Evolutionary conservation across 2,888 invertebrate species (phyloP), one percentile per base, ranked within the genome.

Genomic region (Trimorus sp.): DNA sequence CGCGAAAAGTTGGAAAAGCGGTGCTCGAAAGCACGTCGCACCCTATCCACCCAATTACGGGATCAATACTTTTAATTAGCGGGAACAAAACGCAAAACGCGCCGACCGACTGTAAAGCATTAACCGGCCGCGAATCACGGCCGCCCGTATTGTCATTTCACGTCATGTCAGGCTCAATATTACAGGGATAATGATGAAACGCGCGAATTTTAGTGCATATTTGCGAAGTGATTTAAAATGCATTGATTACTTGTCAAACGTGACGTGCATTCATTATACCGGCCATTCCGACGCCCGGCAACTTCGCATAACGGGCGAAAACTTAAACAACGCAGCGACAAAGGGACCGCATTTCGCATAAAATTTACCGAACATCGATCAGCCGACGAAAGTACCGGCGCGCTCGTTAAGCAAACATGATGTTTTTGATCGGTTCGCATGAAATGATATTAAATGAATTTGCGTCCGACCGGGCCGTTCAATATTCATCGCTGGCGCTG

Each of bases 221-320:
- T 65, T 78, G 63, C 49, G 49, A 56, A 70, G 66, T 66, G 78
- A 78, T 70, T 78, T 65, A 78, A 78, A 78, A 78, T 78, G 51
- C 78, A 71, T 78, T 66, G 58, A 59, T 78, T 71, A 66, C 66
- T 59, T 65, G 78, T 78, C 78, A 66, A 71, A 60, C 59, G 59
- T 63, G 77, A 69, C 65, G 62, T 26, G 56, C 49, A 58, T 71
- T 70, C 59, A 78, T 65, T 65, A 71, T 60, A 11, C 37, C 51
- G 48, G 26, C 26, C 65, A 36, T 3, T 8, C 15, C 53, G 16
- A 38, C 36, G 58, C 53, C 37, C 48, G 56, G 37, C 26, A 40
- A 59, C 37, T 58, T 14, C 58, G 59, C 16, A n/a, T 49, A 56
- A 15, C 37, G 26, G 48, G 11, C n/a, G 38, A 65, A 53, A 59